phyloP scores from a whole-genome alignment of 1,140 invertebrate genomes.

The Notospermus geniculatus region DNA sequence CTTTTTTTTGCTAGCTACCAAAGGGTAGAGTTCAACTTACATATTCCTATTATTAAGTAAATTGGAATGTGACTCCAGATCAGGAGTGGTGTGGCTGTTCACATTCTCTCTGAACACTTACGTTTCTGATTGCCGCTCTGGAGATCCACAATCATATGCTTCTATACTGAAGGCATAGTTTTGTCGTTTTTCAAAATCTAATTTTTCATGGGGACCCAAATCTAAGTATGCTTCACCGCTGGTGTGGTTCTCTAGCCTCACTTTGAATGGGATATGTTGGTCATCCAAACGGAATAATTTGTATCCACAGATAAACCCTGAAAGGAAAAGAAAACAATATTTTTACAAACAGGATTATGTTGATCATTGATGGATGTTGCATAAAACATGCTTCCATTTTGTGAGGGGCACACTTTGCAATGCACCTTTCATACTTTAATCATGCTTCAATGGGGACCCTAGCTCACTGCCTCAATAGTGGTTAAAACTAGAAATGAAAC shows the following conservation, averaged over 20 bases:
- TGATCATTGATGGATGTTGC: too few relatives aligned
- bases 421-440: too few relatives aligned
- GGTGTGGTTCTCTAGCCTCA: conserved; percentile 60
- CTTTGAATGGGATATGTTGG: conserved; percentile 90
- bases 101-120: conserved; percentile 29
- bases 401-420: too few relatives aligned
- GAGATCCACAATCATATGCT: conserved; percentile 83
- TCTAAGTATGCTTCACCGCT: conserved; percentile 60
- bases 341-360: not conserved
- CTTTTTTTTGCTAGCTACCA: too few relatives aligned
- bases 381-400: too few relatives aligned
- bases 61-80: too few relatives aligned
- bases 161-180: conserved; percentile 95
- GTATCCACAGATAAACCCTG: conserved; percentile 83
- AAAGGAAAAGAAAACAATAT: conserved; percentile 24
- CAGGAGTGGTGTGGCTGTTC: too few relatives aligned
- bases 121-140: conserved; percentile 61
- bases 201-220: conserved; percentile 67
- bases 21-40: too few relatives aligned
- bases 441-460: too few relatives aligned
- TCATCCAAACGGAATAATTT: conserved; percentile 76
- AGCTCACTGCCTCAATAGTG: too few relatives aligned
- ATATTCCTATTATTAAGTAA: too few relatives aligned
- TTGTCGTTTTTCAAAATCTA: conserved; percentile 91
- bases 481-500: too few relatives aligned